Percentiles rank a stretch among this genome's conserved stretches.
phyloP scores from a whole-genome alignment of 2,797 vertebrate species.

The Myotis planiceps region DNA sequence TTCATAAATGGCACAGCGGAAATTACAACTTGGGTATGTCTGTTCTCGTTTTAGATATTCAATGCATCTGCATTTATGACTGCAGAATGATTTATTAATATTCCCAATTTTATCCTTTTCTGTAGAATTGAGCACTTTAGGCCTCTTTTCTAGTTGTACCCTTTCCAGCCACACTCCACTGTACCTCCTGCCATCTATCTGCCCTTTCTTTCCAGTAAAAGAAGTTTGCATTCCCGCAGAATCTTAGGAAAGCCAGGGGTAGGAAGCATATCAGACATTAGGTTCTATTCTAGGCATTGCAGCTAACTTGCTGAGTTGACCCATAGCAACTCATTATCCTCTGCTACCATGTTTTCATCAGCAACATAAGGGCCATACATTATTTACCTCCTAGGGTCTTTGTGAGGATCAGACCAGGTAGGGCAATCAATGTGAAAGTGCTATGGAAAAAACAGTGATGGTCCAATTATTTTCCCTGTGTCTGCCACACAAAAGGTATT shows the following conservation, averaged over 20 bases:
- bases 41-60: background rate
- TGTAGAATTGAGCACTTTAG: background rate
- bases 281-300: background rate
- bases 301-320: background rate
- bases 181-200: background rate
- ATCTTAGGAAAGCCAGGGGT: background rate
- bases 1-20: background rate
- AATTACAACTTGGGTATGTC: background rate
- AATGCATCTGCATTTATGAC: background rate
- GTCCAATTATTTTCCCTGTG: background rate
- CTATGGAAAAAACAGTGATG: background rate
- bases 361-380: background rate
- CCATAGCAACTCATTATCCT: background rate
- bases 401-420: background rate
- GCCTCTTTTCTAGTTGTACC: background rate
- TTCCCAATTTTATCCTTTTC: background rate
- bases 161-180: background rate
- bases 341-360: background rate
- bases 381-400: background rate
- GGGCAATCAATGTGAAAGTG: background rate
- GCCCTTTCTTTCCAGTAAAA: background rate
- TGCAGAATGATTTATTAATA: background rate
- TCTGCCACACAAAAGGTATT: background rate
- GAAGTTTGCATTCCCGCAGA: background rate
- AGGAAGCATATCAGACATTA: background rate